A percentile compares a stretch with the other conserved stretches of the same genome.
Conservation (phyloP, 1,140 invertebrate species). For the Caenorhabditis briggsae region DNA sequence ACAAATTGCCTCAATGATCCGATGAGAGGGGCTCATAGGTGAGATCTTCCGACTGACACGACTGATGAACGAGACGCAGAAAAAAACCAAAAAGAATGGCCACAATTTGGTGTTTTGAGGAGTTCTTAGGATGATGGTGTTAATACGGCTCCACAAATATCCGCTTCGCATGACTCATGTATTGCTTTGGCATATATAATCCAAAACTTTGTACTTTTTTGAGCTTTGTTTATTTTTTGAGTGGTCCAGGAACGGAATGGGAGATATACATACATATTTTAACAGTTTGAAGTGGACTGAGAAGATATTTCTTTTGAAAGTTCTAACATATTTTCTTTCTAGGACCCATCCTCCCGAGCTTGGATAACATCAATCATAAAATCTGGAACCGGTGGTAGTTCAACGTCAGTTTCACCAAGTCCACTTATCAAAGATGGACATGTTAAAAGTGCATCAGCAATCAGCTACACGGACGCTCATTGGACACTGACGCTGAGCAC, state of each 20-base stretch:
- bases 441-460: conserved; percentile 68
- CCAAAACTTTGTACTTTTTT: background rate
- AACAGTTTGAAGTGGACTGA: background rate
- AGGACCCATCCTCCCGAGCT: conserved; percentile 90
- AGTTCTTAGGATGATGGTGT: background rate
- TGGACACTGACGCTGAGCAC: conserved; percentile 73
- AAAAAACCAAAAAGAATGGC: background rate
- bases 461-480: conserved; percentile 74
- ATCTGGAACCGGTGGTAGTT: conserved; percentile 65
- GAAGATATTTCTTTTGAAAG: conserved; percentile 44
- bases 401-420: conserved; percentile 64
- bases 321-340: conserved; percentile 52
- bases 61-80: conserved; percentile 48
- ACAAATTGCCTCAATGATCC: background rate
- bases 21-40: conserved; percentile 1
- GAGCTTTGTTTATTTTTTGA: too few relatives aligned
- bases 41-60: conserved; percentile 35
- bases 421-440: conserved; percentile 57
- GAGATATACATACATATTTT: background rate
- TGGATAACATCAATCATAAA: conserved; percentile 87
- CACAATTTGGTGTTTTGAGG: background rate
- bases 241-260: too few relatives aligned
- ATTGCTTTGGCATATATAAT: background rate
- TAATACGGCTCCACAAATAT: background rate
- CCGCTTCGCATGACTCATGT: conserved; percentile 5